Evolutionary conservation across 2,113 vertebrate genomes (phyloP), one percentile per base, ranked within the genome.

Genomic region (Dolichallabes microphthalmus): DNA sequence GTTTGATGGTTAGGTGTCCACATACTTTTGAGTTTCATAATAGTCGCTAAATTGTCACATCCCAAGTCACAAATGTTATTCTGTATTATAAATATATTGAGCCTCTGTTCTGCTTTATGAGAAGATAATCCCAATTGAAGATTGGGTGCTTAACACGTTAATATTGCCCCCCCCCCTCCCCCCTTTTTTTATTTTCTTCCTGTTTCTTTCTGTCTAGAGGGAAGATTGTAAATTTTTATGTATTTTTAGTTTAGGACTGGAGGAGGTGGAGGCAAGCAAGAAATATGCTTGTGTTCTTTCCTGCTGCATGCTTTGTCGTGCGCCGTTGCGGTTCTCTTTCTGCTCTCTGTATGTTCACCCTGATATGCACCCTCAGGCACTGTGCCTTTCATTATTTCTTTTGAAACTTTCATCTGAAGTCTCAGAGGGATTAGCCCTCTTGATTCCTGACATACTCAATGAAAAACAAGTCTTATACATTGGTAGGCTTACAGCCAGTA

Each of bases 361-460:
- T 74, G 91, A 93, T 93, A 91, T 93, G 91, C 91, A 93, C 94
- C 95, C 94, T 92, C 90, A 89, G 93, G 94, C 94, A 88, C 87
- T 91, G 77, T 88, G 92, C 91, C 93, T 95, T 95, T 95, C 94
- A 95, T 95, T 94, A 93, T 94, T 94, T 94, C 93, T 94, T 94
- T 94, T 94, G 93, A 94, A 95, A 94, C 93, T 95, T 95, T 94
- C 93, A 94, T 94, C 93, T 94, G 91, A 93, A 94, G 92, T 93
- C 94, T 94, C 93, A 87, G 91, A 93, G 93, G 95, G 93, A 94
- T 95, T 94, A 95, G 93, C 93, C 91, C 92, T 95, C 94, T 94
- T 95, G 94, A 94, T 95, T 95, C 92, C 93, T 94, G 93, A 94
- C 93, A 94, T 92, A 94, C 92, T 94, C 93, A 92, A 94, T 93